Conservation (phyloP, 2,113 vertebrate genomes). For the Lathamus discolor region DNA sequence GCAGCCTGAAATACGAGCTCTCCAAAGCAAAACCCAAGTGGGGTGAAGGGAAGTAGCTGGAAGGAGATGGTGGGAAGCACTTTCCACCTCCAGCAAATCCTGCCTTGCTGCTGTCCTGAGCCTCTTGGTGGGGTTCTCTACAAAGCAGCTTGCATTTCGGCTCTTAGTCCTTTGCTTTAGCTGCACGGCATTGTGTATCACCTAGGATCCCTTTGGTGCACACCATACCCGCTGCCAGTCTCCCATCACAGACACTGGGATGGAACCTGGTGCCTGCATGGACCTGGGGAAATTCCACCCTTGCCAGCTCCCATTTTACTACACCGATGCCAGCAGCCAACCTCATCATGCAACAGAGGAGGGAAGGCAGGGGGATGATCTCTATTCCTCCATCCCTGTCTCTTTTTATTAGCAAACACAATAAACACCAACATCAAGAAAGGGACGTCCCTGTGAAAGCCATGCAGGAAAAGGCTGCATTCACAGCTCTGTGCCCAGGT, state of each 20-base stretch:
- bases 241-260: not conserved
- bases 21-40: not conserved
- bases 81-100: not conserved
- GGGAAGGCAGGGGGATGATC: not conserved
- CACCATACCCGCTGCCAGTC: accelerated
- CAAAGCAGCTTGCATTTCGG: not conserved
- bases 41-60: not conserved
- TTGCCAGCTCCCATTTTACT: accelerated
- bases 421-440: not conserved
- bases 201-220: not conserved
- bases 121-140: not conserved
- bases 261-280: not conserved
- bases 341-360: not conserved
- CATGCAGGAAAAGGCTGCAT: not conserved
- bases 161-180: not conserved
- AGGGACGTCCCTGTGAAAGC: not conserved
- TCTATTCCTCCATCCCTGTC: not conserved
- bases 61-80: not conserved
- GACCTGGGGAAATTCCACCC: not conserved
- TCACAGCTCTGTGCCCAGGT: not conserved
- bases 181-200: not conserved
- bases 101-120: not conserved
- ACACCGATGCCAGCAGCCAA: not conserved
- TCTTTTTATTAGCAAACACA: not conserved
- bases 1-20: not conserved